Evolutionary conservation across 2,888 invertebrate species (phyloP), one percentile per base, ranked within the genome.

Genomic region (Pharmacophagus antenor): DNA sequence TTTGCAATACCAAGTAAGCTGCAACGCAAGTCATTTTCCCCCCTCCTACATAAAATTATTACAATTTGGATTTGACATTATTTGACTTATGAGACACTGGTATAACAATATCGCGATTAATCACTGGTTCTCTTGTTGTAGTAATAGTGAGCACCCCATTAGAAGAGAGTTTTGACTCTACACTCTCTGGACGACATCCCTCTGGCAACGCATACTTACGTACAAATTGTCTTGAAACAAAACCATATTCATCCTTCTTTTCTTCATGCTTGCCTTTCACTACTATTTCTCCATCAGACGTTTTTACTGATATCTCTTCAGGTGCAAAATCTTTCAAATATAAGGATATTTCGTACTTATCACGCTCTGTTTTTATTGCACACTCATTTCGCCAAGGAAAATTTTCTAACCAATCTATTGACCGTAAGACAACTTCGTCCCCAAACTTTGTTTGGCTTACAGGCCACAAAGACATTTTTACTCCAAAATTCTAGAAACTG

Each of bases 321-420:
- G 84, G 80, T 23, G 68, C 65, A 69, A 83, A 86, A 63, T 84
- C 79, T 63, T 78, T 82, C 10, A 82, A 73, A 61, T 79, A 71
- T 61, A 86, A 66, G 58, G 69, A 67, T 58, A 85, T 77, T 68
- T 82, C 80, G 61, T 80, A 85, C 62, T 72, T 80, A 65, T 82
- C 77, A 37, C 71, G 72, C 15, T 76, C 72, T 1, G 63, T 68
- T 54, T 70, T 76, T 15, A 80, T 64, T 0, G 67, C 63, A 46
- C 76, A 77, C 56, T 82, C 83, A 62, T 83, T 77, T 59, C 73
- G 72, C 84, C 85, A 84, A 4, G 82, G 84, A 47, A 84, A 80
- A 62, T 82, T 81, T 62, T 83, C 86, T 23, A 85, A 63, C 85
- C 85, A 85, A 62, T 87, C 86, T 50, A 86, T 79, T 1, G 86